These are phyloP conservation scores for Oedothorax gibbosus DNA, from an alignment of 1,140 invertebrate species.

Conservation along the genomic window DNA sequence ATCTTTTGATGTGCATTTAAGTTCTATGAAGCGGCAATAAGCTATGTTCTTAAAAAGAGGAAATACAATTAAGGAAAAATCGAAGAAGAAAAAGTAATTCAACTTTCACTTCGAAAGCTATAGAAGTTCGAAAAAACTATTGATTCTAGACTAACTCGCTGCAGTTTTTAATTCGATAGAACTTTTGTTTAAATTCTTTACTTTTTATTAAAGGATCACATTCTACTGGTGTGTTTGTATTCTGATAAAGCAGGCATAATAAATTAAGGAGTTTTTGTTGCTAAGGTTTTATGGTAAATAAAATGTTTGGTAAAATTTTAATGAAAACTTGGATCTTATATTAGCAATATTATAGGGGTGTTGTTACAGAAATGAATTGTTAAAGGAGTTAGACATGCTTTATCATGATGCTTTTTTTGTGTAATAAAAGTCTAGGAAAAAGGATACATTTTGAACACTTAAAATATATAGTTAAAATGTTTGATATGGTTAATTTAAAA, in stretches of 20 bases:
- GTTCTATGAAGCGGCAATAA: conserved; percentile 40
- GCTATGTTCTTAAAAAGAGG: conserved; percentile 35
- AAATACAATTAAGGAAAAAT: conserved; percentile 24
- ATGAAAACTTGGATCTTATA: too few relatives aligned
- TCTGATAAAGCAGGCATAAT: neutral
- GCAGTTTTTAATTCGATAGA: conserved; percentile 10
- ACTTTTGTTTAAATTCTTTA: neutral
- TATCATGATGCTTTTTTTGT: too few relatives aligned
- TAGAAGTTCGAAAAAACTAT: conserved; percentile 21
- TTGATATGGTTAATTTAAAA: too few relatives aligned
- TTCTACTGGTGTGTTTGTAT: neutral
- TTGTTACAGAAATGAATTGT: too few relatives aligned
- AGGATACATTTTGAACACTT: too few relatives aligned
- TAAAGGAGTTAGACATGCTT: too few relatives aligned
- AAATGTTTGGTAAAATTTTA: too few relatives aligned
- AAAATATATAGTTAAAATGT: too few relatives aligned
- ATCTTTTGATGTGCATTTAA: conserved; percentile 53
- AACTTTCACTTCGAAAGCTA: conserved; percentile 24
- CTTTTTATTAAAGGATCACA: neutral
- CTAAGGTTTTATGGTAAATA: too few relatives aligned
- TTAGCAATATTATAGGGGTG: too few relatives aligned
- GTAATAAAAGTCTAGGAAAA: too few relatives aligned
- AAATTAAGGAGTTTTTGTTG: too few relatives aligned
- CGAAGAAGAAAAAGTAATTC: conserved; percentile 33
- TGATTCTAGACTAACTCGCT: conserved; percentile 28